phyloP scores from a whole-genome alignment of 2,888 invertebrate species.

The Kuschelorhynchus macadamiae region DNA sequence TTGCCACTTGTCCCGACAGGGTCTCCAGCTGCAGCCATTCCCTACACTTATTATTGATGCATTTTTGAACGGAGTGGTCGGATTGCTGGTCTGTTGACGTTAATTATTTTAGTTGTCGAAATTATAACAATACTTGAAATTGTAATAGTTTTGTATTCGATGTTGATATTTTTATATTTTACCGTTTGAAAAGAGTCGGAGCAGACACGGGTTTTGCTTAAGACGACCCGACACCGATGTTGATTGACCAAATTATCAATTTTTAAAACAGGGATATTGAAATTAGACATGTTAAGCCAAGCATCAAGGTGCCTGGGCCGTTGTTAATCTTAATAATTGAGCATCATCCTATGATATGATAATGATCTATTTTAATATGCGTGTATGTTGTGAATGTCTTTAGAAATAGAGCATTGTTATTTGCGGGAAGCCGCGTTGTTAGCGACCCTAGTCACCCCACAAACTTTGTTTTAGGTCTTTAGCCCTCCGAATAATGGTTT shows the following conservation, averaged over 20 bases:
- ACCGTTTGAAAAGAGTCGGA: conserved; percentile 39
- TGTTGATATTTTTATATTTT: conserved; percentile 68
- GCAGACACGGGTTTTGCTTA: conserved; percentile 32
- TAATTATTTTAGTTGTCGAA: conserved; percentile 55
- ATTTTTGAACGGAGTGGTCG: conserved; percentile 67
- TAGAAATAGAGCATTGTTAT: conserved; percentile 68
- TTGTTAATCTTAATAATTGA: conserved; percentile 63
- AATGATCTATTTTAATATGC: conserved; percentile 69
- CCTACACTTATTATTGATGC: conserved; percentile 69
- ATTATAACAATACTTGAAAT: conserved; percentile 60
- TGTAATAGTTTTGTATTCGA: conserved; percentile 64
- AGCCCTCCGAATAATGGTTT: conserved; percentile 14
- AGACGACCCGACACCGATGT: conserved; percentile 50
- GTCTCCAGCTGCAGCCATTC: conserved; percentile 65
- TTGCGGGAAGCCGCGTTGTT: conserved; percentile 68
- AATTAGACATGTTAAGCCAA: conserved; percentile 65
- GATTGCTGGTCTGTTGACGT: conserved; percentile 64
- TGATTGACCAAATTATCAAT: conserved; percentile 67
- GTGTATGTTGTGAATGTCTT: conserved; percentile 69
- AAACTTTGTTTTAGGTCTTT: conserved; percentile 60
- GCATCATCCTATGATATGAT: conserved; percentile 64
- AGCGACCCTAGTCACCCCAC: conserved; percentile 69
- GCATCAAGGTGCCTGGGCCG: conserved; percentile 65
- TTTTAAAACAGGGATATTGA: conserved; percentile 65
- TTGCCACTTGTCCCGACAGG: conserved; percentile 56